Evolutionary conservation across 2,888 invertebrate species (phyloP), one percentile per base, ranked within the genome.

Genomic region (Coelinius sp.): DNA sequence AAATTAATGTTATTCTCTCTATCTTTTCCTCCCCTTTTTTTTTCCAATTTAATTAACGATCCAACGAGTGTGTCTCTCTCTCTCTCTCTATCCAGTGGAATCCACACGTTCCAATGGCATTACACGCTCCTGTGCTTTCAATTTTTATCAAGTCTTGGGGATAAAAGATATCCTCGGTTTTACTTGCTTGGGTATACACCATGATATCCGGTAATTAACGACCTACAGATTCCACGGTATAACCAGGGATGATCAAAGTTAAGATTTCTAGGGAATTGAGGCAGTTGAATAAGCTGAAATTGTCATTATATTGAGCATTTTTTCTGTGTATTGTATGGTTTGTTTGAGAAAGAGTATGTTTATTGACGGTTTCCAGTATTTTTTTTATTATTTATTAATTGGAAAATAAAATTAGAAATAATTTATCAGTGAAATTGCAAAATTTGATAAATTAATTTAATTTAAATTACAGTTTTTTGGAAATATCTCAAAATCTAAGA

Each of bases 201-300:
- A 59, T 59, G 65, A 71, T 71, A 71, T 71, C 71, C 71, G 71
- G 71, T 71, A 71, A 71, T 71, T 71, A 71, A 66, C 65, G 56
- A 49, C 71, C 56, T 59, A 59, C 8, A 66, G 66, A 71, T 71
- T 71, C 71, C 59, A 59, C 46, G 17, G 59, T 5, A 20, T 17
- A 59, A 59, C 17, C 31, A 56, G 12, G 27, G 31, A 49, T 49
- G 46, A 49, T 49, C 46, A 8, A 17, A 20, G 46, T n/a, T 12
- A 44, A 56, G 65, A 35, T 59, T 22, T 35, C 38, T 44, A 14
- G n/a, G 27, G 24, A 17, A 52, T 49, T 25, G 3, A 25, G n/a
- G 31, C 52, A 6, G 22, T 20, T 66, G 44, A 52, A 66, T 66
- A 24, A 46, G 49, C 20, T 24, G 24, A n/a, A n/a, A n/a, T n/a